Evolutionary conservation across 2,797 vertebrate species (phyloP).

Genomic region (Knipowitschia caucasica): DNA sequence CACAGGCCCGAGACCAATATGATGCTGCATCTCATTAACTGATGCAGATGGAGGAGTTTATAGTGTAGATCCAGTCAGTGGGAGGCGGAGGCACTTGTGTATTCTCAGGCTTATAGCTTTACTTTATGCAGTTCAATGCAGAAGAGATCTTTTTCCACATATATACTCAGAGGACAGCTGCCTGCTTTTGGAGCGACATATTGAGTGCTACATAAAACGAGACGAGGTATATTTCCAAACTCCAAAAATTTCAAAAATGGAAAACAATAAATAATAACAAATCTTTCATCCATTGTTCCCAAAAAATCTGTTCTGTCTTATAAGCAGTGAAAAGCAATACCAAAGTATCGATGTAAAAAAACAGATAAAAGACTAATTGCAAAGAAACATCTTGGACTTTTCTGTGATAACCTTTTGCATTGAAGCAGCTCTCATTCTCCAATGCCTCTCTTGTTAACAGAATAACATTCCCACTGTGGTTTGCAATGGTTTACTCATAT

Average conservation of each 20-base stretch:
- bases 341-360: neutral
- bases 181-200: constrained; percentile 2
- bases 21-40: constrained; percentile 41
- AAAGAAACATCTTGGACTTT: neutral
- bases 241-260: neutral
- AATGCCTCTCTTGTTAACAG: constrained; percentile 13
- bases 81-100: constrained; percentile 13
- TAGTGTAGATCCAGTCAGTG: constrained; percentile 14
- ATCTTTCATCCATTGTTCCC: neutral
- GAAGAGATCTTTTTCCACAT: constrained; percentile 4
- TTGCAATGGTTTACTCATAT: constrained; percentile 20
- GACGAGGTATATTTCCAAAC: neutral
- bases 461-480: constrained; percentile 18
- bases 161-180: neutral
- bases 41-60: constrained; percentile 23
- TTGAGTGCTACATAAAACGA: neutral
- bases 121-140: neutral
- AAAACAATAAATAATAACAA: no score
- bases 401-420: constrained; percentile 1
- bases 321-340: neutral
- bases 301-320: neutral
- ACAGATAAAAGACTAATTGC: neutral
- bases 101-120: constrained; percentile 10
- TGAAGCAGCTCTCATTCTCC: neutral
- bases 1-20: constrained; percentile 36